These are phyloP conservation scores for Acanthopleura granulata DNA, from an alignment of 2,888 invertebrate genomes.

Conservation along the genomic window DNA sequence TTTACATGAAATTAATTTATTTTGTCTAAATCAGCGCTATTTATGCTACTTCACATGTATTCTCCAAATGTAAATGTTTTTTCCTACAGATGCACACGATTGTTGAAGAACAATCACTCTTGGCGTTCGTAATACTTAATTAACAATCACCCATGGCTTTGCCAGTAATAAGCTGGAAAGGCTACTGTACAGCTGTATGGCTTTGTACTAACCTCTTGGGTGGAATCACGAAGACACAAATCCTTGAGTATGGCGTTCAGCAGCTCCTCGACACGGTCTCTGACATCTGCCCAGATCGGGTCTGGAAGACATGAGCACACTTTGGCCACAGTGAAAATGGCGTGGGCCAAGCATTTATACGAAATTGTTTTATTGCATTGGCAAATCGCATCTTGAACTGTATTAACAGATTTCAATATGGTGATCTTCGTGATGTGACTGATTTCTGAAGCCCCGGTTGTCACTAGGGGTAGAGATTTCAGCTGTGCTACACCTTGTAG, in stretches of 20 bases:
- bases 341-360: not conserved
- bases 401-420: not conserved
- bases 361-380: not conserved
- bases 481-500: not conserved
- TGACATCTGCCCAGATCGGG: not conserved
- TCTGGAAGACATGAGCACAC: not conserved
- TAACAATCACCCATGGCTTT: too few species aligned
- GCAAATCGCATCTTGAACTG: not conserved
- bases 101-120: too few species aligned
- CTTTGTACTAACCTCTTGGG: not conserved
- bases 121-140: too few species aligned
- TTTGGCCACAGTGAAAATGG: not conserved
- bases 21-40: too few species aligned
- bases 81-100: too few species aligned
- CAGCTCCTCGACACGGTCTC: not conserved
- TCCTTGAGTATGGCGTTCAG: not conserved
- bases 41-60: too few species aligned
- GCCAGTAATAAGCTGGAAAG: too few species aligned
- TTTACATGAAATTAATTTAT: too few species aligned
- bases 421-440: not conserved
- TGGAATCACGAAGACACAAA: not conserved
- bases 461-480: not conserved
- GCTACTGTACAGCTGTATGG: too few species aligned
- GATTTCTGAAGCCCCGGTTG: not conserved
- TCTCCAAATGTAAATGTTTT: too few species aligned